Evolutionary conservation across 2,888 invertebrate genomes (phyloP).

Genomic region (Odontomyia ornata): DNA sequence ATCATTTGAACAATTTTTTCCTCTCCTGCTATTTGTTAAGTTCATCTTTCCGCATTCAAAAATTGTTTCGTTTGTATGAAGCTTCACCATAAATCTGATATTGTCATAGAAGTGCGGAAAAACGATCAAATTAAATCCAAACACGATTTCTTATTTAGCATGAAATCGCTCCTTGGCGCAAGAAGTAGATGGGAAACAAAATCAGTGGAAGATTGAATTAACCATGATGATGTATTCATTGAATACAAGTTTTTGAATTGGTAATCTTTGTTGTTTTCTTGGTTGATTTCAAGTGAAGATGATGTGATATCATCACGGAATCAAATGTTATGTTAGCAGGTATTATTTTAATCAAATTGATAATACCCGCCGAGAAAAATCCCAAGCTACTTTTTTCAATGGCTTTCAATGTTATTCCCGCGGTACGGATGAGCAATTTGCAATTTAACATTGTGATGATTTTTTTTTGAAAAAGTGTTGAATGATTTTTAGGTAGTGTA

Average conservation of each 20-base stretch:
- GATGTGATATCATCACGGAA: conserved; percentile 24
- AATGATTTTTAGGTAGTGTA: background rate
- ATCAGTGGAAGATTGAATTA: background rate
- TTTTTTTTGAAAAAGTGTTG: background rate
- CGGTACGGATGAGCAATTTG: background rate
- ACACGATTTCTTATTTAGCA: background rate
- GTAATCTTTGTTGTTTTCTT: background rate
- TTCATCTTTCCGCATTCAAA: background rate
- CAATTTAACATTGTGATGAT: background rate
- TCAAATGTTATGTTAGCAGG: background rate
- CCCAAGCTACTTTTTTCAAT: background rate
- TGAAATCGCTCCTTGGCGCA: background rate
- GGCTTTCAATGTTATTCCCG: background rate
- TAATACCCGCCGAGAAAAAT: background rate
- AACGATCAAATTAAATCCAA: background rate
- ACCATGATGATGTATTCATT: background rate
- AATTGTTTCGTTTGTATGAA: background rate
- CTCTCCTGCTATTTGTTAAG: background rate
- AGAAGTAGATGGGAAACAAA: background rate
- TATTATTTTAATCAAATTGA: background rate
- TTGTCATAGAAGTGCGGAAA: background rate
- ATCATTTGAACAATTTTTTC: background rate
- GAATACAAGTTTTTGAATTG: conserved; percentile 19
- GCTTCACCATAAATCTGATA: background rate
- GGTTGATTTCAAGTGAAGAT: background rate